Evolutionary conservation across 1,140 invertebrate species (phyloP).

Genomic region (Caenorhabditis remanei): DNA sequence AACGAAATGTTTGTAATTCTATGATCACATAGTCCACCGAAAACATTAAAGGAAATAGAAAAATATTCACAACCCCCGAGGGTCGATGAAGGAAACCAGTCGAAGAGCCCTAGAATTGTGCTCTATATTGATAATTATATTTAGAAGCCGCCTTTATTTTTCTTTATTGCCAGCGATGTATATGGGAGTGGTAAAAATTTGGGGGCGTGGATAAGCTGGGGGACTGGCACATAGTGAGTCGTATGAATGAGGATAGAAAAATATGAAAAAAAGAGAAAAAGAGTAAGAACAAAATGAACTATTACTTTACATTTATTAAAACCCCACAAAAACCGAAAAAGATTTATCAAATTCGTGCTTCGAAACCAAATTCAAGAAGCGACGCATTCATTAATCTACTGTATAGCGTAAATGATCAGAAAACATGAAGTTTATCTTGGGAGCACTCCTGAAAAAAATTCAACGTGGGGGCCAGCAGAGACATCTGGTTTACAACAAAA

Average conservation of each 20-base stretch:
- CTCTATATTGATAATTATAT: slow-evolving; percentile 53
- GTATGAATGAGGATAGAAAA: background rate
- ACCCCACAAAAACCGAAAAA: too few species aligned
- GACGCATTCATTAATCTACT: too few species aligned
- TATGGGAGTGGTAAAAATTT: slow-evolving; percentile 17
- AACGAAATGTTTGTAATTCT: background rate
- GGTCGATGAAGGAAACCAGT: slow-evolving; percentile 18
- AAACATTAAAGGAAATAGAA: background rate
- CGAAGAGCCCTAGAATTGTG: slow-evolving; percentile 30
- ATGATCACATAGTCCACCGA: slow-evolving; percentile 24
- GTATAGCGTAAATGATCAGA: background rate
- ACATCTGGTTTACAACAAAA: slow-evolving; percentile 43
- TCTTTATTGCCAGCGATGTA: slow-evolving; percentile 2
- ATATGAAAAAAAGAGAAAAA: slow-evolving; percentile 6
- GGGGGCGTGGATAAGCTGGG: background rate
- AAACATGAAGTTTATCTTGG: background rate
- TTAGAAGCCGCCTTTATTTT: slow-evolving; percentile 36
- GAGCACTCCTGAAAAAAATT: slow-evolving; percentile 21
- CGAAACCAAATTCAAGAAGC: too few species aligned
- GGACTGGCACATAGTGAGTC: background rate
- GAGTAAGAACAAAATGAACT: background rate
- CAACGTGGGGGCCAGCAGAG: background rate
- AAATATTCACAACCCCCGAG: background rate
- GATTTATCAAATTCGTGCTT: too few species aligned
- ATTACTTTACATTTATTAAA: too few species aligned